phyloP scores from a whole-genome alignment of 2,888 invertebrate species.

The Neoscelio sp. region DNA sequence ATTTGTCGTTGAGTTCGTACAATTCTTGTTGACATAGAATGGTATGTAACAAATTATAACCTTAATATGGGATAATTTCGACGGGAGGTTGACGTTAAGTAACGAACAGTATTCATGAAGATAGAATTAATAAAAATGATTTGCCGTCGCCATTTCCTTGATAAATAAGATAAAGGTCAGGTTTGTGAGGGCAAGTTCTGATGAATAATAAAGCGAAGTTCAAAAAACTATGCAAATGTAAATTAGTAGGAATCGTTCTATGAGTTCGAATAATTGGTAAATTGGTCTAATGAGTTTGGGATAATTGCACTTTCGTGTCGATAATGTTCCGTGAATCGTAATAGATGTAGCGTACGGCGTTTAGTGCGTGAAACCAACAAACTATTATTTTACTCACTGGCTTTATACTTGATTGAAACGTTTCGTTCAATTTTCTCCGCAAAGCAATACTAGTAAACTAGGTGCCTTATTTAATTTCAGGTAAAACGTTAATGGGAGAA shows the following conservation, averaged over 20 bases:
- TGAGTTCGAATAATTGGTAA: slow-evolving; percentile 58
- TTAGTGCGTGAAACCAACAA: slow-evolving; percentile 51
- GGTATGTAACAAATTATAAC: too few species aligned
- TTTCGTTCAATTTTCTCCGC: slow-evolving; percentile 24
- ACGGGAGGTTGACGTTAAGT: too few species aligned
- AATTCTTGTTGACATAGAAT: too few species aligned
- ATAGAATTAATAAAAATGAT: slow-evolving; percentile 9
- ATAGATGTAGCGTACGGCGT: slow-evolving; percentile 32
- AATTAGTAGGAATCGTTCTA: slow-evolving; percentile 40
- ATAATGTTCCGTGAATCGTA: slow-evolving; percentile 48
- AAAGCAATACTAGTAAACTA: slow-evolving; percentile 25
- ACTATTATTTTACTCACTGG: slow-evolving; percentile 39
- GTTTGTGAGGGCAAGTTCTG: background rate
- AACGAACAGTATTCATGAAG: background rate
- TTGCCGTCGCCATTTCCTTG: too few species aligned
- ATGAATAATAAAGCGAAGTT: background rate
- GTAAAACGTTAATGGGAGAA: too few species aligned
- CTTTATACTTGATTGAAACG: slow-evolving; percentile 55
- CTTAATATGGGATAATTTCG: too few species aligned
- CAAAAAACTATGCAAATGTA: slow-evolving; percentile 37
- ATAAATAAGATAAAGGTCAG: too few species aligned
- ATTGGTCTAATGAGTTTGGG: slow-evolving; percentile 56
- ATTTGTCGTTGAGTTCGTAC: too few species aligned
- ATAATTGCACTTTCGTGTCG: slow-evolving; percentile 63
- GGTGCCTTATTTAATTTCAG: background rate